Base-by-base conservation (phyloP, 2,113 vertebrate genomes). In the Takifugu flavidus region DNA sequence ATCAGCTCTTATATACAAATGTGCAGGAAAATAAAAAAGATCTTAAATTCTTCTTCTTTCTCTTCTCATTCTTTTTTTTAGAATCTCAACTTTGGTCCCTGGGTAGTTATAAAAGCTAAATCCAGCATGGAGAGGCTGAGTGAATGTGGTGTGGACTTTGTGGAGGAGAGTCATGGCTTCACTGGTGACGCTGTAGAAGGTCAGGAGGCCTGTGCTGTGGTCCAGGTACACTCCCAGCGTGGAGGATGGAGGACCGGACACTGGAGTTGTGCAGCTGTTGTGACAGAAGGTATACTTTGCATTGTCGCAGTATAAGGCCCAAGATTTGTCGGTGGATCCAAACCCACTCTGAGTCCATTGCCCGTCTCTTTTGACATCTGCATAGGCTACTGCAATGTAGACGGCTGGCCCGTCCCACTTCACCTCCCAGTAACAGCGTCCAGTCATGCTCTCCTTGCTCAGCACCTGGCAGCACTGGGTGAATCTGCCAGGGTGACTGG, bases 371-470 rank as follows among this genome's bases (percentile, higher is more conserved):
- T 29, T 29, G 3, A 29, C 28, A 29, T 29, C 28, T 29, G 28
- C 28, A 5, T 29, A 29, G 3, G 28, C 3, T 3, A 29, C 5
- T 0, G 93, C 93, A 11, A 95, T 13, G 0, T 91, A 82, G 47
- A 92, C 77, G 0, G 65, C 56, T 28, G 91, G 87, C 45, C 78
- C 82, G 13, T 42, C 70, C 77, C 79, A 85, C 52, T 79, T 65
- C 25, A 82, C 59, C 47, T 85, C 82, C 75, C 79, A 86, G 65
- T 88, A 86, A 56, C 59, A 66, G 58, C n/a, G 28, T 12, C 73
- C 72, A 49, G 55, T 46, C 7, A 85, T 53, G 62, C 70, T 62
- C 53, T 79, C 72, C 5, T 56, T 58, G 60, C 85, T 80, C 65
- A 86, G 54, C 25, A 86, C 77, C 31, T 85, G 82, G 11, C 68